phyloP scores from a whole-genome alignment of 2,888 invertebrate species.

The Aquatica leii region DNA sequence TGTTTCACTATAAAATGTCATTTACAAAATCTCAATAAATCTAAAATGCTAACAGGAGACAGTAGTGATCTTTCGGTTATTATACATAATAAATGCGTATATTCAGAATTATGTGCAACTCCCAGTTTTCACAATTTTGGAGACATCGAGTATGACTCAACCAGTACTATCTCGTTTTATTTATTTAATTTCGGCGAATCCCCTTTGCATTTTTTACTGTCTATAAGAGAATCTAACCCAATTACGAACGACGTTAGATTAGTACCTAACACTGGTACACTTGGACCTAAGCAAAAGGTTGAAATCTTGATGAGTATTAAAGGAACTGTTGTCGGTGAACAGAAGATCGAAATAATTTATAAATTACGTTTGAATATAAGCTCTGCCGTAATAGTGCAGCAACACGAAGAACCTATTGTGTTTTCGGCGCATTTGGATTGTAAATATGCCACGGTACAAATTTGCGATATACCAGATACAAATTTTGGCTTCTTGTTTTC shows the following conservation, averaged over 20 bases:
- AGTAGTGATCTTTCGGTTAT: constrained; percentile 28
- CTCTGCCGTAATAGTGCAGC: constrained; percentile 37
- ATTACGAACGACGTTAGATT: constrained; percentile 30
- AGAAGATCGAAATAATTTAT: constrained; percentile 54
- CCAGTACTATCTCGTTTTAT: constrained; percentile 51
- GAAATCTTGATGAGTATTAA: constrained; percentile 50
- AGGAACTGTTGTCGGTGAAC: constrained; percentile 51
- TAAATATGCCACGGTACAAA: constrained; percentile 55
- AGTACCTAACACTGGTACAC: constrained; percentile 40
- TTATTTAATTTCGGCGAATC: constrained; percentile 59
- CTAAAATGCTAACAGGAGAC: constrained; percentile 16
- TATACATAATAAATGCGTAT: constrained; percentile 30
- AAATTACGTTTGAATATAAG: constrained; percentile 46
- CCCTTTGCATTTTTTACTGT: constrained; percentile 54
- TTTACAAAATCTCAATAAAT: constrained; percentile 18
- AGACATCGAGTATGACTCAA: constrained; percentile 48
- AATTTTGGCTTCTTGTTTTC: constrained; percentile 53
- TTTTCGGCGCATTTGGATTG: constrained; percentile 52
- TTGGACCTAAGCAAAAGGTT: constrained; percentile 50
- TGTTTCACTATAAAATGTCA: constrained; percentile 27
- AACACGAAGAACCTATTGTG: constrained; percentile 44
- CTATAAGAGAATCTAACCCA: constrained; percentile 22
- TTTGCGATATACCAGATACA: constrained; percentile 39
- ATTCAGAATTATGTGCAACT: constrained; percentile 48
- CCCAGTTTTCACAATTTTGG: constrained; percentile 56